A percentile compares a stretch with the other conserved stretches of the same genome.
phyloP scores from a whole-genome alignment of 2,797 vertebrate genomes.

The Myotis vivesi region DNA sequence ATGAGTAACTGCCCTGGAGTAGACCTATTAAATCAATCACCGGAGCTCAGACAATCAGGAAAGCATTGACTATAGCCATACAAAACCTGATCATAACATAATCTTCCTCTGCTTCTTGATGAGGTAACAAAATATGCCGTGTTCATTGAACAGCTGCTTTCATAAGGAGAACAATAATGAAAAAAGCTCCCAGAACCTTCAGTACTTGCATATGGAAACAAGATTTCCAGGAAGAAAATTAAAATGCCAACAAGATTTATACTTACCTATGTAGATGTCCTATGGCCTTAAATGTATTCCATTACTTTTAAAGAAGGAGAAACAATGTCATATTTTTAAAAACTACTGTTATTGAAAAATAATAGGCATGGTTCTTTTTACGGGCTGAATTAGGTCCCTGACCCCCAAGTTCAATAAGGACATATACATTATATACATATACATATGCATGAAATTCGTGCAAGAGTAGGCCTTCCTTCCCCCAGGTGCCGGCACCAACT shows the following conservation, averaged over 20 bases:
- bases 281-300: constrained; percentile 67
- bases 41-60: constrained; percentile 65
- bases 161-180: constrained; percentile 72
- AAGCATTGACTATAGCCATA: constrained; percentile 51
- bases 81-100: constrained; percentile 52
- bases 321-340: constrained; percentile 46
- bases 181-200: constrained; percentile 72
- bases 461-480: no score
- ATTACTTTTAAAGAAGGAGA: constrained; percentile 38
- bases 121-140: constrained; percentile 69
- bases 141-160: constrained; percentile 82
- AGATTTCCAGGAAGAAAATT: constrained; percentile 82
- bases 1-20: constrained; percentile 52
- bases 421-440: neutral
- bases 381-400: neutral
- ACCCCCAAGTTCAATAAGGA: neutral
- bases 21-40: constrained; percentile 72
- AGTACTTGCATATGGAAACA: constrained; percentile 74
- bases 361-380: constrained; percentile 14
- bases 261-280: constrained; percentile 74
- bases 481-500: no score
- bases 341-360: constrained; percentile 59
- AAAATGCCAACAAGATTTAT: constrained; percentile 83
- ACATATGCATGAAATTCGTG: no score
- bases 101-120: constrained; percentile 63